phyloP scores from a whole-genome alignment of 2,888 invertebrate species.

The Seira musarum region DNA sequence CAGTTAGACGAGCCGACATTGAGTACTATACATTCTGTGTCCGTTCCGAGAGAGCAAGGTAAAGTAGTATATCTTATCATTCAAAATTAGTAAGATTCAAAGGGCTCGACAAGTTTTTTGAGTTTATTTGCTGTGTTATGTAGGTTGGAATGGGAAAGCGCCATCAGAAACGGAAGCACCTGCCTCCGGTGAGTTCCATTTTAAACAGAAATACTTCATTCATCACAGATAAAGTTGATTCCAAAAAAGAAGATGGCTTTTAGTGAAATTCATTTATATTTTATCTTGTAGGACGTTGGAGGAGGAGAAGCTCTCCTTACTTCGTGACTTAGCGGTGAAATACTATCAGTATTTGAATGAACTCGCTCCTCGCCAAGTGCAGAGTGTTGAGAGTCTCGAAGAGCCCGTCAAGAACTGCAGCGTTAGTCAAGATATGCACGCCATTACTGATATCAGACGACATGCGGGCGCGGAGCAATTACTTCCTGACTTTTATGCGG shows the following conservation, averaged over 20 bases:
- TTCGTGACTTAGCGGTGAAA: slow-evolving; percentile 80
- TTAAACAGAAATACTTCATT: no score
- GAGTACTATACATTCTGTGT: slow-evolving; percentile 95
- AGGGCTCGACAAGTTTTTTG: not conserved
- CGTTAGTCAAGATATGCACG: slow-evolving; percentile 79
- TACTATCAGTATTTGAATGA: slow-evolving; percentile 78
- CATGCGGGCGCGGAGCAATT: slow-evolving; percentile 87
- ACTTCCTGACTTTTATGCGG: slow-evolving; percentile 95
- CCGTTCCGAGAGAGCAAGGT: slow-evolving; percentile 90
- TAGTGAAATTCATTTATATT: no score
- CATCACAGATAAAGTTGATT: no score
- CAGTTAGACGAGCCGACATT: slow-evolving; percentile 91
- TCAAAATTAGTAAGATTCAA: not conserved
- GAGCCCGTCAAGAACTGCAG: slow-evolving; percentile 78
- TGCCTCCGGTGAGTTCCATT: no score
- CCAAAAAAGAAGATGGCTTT: no score
- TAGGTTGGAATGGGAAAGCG: slow-evolving; percentile 93
- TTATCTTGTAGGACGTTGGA: no score
- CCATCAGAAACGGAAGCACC: slow-evolving; percentile 88
- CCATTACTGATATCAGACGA: slow-evolving; percentile 78
- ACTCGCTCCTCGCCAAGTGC: slow-evolving; percentile 81
- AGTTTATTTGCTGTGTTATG: not conserved
- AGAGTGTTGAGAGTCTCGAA: slow-evolving; percentile 82
- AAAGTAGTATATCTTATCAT: slow-evolving; percentile 63
- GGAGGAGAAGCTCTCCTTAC: slow-evolving; percentile 87